phyloP scores from a whole-genome alignment of 2,888 invertebrate genomes.

The Eristalis tenax region DNA sequence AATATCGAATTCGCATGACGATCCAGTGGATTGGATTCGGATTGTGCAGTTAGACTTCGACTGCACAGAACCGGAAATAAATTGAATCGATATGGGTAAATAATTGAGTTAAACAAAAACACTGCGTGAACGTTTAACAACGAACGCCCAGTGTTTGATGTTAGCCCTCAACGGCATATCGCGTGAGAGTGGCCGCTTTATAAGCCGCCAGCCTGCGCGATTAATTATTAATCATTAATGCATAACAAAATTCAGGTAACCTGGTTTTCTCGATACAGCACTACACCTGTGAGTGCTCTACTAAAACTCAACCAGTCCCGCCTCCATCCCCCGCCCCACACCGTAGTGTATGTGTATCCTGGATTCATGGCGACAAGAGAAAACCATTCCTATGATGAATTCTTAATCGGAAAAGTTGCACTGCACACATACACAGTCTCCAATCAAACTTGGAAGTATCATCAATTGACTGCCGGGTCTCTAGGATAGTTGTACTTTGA shows the following conservation, averaged over 20 bases:
- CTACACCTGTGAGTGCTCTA: not conserved
- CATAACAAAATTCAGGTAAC: slow-evolving; percentile 60
- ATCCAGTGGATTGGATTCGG: not conserved
- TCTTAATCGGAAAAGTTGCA: not conserved
- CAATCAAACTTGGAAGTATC: not conserved
- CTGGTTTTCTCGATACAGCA: slow-evolving; percentile 23
- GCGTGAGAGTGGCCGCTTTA: slow-evolving; percentile 58
- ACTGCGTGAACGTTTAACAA: slow-evolving; percentile 35
- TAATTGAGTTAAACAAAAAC: slow-evolving; percentile 53
- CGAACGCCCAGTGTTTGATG: slow-evolving; percentile 56
- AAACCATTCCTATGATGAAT: slow-evolving; percentile 1
- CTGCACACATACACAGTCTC: not conserved
- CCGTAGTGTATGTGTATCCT: not conserved
- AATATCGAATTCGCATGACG: not conserved
- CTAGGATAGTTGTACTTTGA: not conserved
- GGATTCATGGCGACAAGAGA: slow-evolving; percentile 52
- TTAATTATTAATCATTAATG: slow-evolving; percentile 66
- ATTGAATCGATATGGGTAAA: not conserved
- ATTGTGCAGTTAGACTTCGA: not conserved
- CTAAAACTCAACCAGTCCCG: not conserved
- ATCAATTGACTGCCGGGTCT: not conserved
- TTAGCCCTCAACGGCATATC: slow-evolving; percentile 52
- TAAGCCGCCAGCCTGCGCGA: slow-evolving; percentile 25
- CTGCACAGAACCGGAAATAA: not conserved
- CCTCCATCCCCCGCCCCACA: too few species aligned